Evolutionary conservation across 1,140 invertebrate species (phyloP).

Genomic region (Bombus difficillimus): DNA sequence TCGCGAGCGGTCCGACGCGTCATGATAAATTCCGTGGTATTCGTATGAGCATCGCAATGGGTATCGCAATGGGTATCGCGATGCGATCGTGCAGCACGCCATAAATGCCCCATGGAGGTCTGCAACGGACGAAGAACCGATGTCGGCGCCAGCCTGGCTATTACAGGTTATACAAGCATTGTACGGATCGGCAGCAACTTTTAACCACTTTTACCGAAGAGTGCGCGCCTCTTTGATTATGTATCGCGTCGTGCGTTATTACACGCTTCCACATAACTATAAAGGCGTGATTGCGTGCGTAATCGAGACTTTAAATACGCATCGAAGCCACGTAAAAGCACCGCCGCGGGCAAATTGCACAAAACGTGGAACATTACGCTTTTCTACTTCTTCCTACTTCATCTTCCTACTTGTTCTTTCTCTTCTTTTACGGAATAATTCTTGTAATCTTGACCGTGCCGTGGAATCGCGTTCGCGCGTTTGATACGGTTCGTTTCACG

Average conservation of each 20-base stretch:
- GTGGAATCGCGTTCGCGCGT: not conserved
- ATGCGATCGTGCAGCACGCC: conserved; percentile 39
- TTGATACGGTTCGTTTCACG: not conserved
- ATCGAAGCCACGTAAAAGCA: conserved; percentile 13
- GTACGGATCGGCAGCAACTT: conserved; percentile 40
- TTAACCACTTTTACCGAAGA: conserved; percentile 33
- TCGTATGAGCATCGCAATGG: not conserved
- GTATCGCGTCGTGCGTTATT: conserved; percentile 62
- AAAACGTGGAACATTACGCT: conserved; percentile 13
- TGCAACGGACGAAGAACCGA: conserved; percentile 57
- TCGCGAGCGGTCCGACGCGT: conserved; percentile 21
- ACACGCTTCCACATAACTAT: conserved; percentile 58
- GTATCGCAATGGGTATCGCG: conserved; percentile 14
- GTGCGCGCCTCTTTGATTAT: conserved; percentile 52
- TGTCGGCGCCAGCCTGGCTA: conserved; percentile 69
- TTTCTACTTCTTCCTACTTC: not conserved
- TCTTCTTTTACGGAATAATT: not conserved
- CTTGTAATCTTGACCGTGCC: not conserved
- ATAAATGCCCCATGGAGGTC: conserved; percentile 52
- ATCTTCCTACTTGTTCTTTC: too few species aligned
- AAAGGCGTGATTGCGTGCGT: conserved; percentile 53
- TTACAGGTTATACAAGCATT: conserved; percentile 68
- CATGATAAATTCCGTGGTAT: conserved; percentile 55
- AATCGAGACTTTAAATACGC: conserved; percentile 56
- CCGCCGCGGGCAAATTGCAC: conserved; percentile 42